Conservation (phyloP, 2,888 invertebrate genomes). For the Caenorhabditis angaria region DNA sequence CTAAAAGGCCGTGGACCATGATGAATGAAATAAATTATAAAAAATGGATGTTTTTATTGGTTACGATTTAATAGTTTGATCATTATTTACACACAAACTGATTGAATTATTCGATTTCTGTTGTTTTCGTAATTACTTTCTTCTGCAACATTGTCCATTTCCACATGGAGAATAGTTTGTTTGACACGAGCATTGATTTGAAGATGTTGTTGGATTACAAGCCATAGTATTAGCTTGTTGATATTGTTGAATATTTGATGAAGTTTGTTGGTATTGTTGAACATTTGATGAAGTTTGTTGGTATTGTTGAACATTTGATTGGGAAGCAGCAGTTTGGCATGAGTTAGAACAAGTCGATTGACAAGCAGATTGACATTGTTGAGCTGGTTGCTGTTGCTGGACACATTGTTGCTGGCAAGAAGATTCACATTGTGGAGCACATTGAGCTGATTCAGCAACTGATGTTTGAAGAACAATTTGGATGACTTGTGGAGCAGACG, state of each 20-base stretch:
- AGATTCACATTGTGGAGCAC: conserved; percentile 52
- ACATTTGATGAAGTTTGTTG: too few species aligned
- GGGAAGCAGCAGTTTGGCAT: conserved; percentile 36
- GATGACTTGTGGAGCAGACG: conserved; percentile 20
- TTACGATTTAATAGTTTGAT: not conserved
- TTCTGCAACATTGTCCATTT: conserved; percentile 53
- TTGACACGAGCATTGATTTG: conserved; percentile 36
- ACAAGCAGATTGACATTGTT: conserved; percentile 49
- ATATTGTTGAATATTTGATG: not conserved
- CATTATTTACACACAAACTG: conserved; percentile 1
- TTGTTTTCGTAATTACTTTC: conserved; percentile 35
- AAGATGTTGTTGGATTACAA: conserved; percentile 41
- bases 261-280: too few species aligned
- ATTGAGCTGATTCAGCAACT: conserved; percentile 46
- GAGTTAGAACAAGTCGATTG: conserved; percentile 44
- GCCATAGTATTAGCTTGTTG: conserved; percentile 38
- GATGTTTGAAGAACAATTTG: conserved; percentile 46
- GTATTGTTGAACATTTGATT: too few species aligned
- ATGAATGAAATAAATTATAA: too few species aligned
- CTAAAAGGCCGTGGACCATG: too few species aligned
- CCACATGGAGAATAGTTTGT: conserved; percentile 51
- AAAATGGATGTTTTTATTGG: not conserved
- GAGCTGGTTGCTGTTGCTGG: conserved; percentile 49
- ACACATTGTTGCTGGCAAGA: conserved; percentile 51
- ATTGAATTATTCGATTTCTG: not conserved